Evolutionary conservation across 2,888 invertebrate species (phyloP).

Genomic region (Druceiella hillmani): DNA sequence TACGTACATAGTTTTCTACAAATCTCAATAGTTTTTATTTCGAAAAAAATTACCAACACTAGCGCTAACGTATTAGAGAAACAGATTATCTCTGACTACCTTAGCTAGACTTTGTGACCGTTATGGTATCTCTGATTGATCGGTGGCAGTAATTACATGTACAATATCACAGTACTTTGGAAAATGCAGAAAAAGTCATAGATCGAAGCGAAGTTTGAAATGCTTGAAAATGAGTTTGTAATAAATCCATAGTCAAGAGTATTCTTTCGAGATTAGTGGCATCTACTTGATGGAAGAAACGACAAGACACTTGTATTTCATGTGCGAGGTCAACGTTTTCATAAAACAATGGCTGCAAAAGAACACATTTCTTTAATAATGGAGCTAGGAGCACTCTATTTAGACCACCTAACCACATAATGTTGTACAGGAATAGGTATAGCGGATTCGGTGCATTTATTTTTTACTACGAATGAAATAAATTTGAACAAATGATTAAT

Average conservation of each 20-base stretch:
- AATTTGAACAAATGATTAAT: slow-evolving; percentile 10
- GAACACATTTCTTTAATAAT: slow-evolving; percentile 8
- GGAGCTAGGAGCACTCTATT: slow-evolving; percentile 8
- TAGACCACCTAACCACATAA: slow-evolving; percentile 13
- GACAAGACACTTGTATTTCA: slow-evolving; percentile 19
- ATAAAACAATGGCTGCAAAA: slow-evolving; percentile 8
- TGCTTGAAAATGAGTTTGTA: slow-evolving; percentile 13
- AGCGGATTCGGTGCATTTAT: slow-evolving; percentile 6
- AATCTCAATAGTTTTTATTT: no score
- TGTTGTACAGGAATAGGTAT: slow-evolving; percentile 10
- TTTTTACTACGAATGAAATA: no score
- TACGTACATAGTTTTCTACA: no score
- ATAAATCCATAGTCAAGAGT: slow-evolving; percentile 7
- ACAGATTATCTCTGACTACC: slow-evolving; percentile 4
- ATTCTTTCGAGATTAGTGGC: slow-evolving; percentile 8
- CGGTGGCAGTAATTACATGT: slow-evolving; percentile 19
- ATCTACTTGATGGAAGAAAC: slow-evolving; percentile 24
- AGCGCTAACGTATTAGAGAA: no score
- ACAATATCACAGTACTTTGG: slow-evolving; percentile 16
- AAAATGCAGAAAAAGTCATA: slow-evolving; percentile 19
- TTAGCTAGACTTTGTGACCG: slow-evolving; percentile 15
- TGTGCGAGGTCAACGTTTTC: slow-evolving; percentile 8
- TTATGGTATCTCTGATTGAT: slow-evolving; percentile 19
- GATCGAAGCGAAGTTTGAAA: slow-evolving; percentile 21
- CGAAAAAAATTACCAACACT: no score